Conservation (phyloP, 2,797 vertebrate genomes). For the Nannoperca australis region DNA sequence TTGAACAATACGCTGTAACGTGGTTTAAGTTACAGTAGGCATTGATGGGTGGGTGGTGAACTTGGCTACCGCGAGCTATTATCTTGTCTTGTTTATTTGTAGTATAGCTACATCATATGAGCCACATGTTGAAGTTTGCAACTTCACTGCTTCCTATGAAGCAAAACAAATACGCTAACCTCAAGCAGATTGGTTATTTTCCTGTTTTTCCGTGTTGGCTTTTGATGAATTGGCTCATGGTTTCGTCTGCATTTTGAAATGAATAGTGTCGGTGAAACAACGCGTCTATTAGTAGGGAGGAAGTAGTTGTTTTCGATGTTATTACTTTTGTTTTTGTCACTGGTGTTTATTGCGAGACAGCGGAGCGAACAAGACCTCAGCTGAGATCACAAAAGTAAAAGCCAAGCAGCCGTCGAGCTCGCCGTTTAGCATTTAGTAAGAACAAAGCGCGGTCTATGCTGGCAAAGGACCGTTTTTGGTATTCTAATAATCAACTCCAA, state of each 20-base stretch:
- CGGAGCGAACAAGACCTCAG: slow-evolving; percentile 49
- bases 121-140: not conserved
- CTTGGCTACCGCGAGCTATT: slow-evolving; percentile 32
- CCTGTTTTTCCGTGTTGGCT: slow-evolving; percentile 8
- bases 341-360: slow-evolving; percentile 43
- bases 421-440: fast-evolving
- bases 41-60: slow-evolving; percentile 50
- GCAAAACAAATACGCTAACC: slow-evolving; percentile 46
- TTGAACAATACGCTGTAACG: slow-evolving; percentile 58
- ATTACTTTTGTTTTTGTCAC: slow-evolving; percentile 42
- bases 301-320: slow-evolving; percentile 29
- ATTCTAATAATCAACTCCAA: not conserved
- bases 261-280: not conserved
- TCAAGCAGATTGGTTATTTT: slow-evolving; percentile 32
- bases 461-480: fast-evolving
- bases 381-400: slow-evolving; percentile 43
- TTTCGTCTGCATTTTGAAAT: not conserved
- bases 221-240: not conserved
- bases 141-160: not conserved
- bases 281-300: fast-evolving
- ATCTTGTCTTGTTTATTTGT: slow-evolving; percentile 39
- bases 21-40: slow-evolving; percentile 38
- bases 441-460: not conserved
- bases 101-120: not conserved
- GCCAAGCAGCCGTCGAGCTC: slow-evolving; percentile 16